These are phyloP conservation scores for Xylocampa areola DNA, from an alignment of 2,888 invertebrate species.

Conservation along the genomic window DNA sequence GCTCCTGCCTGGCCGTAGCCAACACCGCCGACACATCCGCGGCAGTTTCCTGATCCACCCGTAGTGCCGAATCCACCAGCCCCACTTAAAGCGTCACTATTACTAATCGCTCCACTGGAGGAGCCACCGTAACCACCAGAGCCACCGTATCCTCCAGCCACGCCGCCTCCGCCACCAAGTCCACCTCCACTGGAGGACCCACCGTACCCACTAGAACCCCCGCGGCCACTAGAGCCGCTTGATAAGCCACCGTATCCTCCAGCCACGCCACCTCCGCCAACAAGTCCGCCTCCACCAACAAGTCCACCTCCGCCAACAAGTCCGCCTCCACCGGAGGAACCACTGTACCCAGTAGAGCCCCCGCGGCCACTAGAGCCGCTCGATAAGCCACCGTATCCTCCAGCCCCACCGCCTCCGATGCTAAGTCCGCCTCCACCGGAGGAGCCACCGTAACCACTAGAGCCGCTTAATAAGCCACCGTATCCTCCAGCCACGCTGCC, in stretches of 20 bases:
- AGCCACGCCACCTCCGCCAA: conserved; percentile 18
- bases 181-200: conserved; percentile 8
- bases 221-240: conserved; percentile 18
- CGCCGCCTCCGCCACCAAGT: conserved; percentile 5
- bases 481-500: too few species aligned
- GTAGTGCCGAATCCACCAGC: conserved; percentile 18
- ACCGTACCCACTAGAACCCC: background rate
- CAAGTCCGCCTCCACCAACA: conserved; percentile 14
- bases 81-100: background rate
- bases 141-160: conserved; percentile 27
- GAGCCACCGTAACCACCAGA: conserved; percentile 44
- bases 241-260: conserved; percentile 22
- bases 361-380: too few species aligned
- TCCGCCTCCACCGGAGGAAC: conserved; percentile 37
- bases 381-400: too few species aligned
- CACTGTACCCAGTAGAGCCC: too few species aligned
- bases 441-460: too few species aligned
- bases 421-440: too few species aligned
- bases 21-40: conserved; percentile 46
- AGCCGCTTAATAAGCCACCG: too few species aligned
- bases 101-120: background rate
- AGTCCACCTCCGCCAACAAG: conserved; percentile 45
- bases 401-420: too few species aligned
- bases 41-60: conserved; percentile 31
- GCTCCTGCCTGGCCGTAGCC: too few species aligned